phyloP scores from a whole-genome alignment of 2,888 invertebrate genomes.

The Ryuthela nishihirai region DNA sequence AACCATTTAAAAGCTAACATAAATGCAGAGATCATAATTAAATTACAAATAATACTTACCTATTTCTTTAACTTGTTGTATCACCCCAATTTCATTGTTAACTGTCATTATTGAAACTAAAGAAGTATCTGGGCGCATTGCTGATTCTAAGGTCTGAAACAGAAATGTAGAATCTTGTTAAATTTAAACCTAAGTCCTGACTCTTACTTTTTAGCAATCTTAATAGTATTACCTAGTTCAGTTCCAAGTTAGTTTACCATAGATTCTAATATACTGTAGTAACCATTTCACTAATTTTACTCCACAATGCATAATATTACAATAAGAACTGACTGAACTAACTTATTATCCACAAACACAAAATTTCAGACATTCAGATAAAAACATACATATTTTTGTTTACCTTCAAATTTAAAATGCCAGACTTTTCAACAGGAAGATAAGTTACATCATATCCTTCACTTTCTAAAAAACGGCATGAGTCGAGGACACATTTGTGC shows the following conservation, averaged over 20 bases:
- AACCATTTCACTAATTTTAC: too few relatives aligned
- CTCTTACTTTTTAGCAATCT: too few relatives aligned
- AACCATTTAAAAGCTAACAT: too few relatives aligned
- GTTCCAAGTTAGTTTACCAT: too few relatives aligned
- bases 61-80: constrained; percentile 87
- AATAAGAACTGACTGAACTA: background rate
- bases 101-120: constrained; percentile 95
- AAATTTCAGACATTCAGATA: background rate
- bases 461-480: constrained; percentile 87
- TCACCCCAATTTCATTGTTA: constrained; percentile 98
- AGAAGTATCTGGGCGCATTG: constrained; percentile 83
- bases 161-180: background rate
- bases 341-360: background rate
- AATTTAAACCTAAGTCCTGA: background rate
- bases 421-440: constrained; percentile 79
- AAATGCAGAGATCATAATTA: too few relatives aligned
- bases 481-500: constrained; percentile 98
- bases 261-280: too few relatives aligned
- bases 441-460: constrained; percentile 96
- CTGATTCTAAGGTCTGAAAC: constrained; percentile 64
- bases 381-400: too few relatives aligned
- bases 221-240: too few relatives aligned
- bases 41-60: constrained; percentile 55
- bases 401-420: constrained; percentile 70
- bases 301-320: too few relatives aligned